Base-by-base conservation (phyloP, 2,888 invertebrate genomes). In the Acleris sparsana region DNA sequence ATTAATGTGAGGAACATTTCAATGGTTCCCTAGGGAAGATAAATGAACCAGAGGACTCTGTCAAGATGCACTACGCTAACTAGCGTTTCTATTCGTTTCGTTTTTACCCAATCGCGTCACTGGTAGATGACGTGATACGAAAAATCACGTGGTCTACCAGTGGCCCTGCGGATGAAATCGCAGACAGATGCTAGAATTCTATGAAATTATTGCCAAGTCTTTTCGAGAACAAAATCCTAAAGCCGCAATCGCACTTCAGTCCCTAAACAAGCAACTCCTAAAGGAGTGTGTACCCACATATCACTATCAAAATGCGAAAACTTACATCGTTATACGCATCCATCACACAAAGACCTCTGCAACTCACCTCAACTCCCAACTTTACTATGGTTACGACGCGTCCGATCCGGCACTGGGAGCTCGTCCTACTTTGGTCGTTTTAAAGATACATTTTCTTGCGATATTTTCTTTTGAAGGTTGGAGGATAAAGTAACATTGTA, bases 401-500 rank as follows among this genome's bases (percentile, higher is more conserved):
- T 63, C 64, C 70, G 71, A 67, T 71, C 55, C 62, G 63, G 53
- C 69, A 74, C 75, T 75, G 76, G 71, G 69, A 68, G 82, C 62
- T 82, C 83, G 73, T 17, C 59, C 51, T 69, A 69, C 1, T 58
- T 16, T 84, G 80, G 87, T 69, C 79, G 79, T 58, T 78, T 79
- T 78, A 73, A 33, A 73, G 79, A 78, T 82, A 80, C 80, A 81
- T 68, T 83, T 82, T 84, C 83, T 68, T 62, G 77, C 80, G 83
- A 88, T 88, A 88, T 67, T 87, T 87, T 85, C 82, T 79, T 73
- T 67, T 69, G 73, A 73, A 75, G 72, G 75, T 71, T 69, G 52
- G 53, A 72, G 77, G 78, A 79, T 83, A 82, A 84, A 77, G 74
- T 81, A 79, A 80, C 79, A 71, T 68, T 77, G 78, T 88, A 86